These are phyloP conservation scores for Odontomyia ornata DNA, from an alignment of 2,888 invertebrate genomes.

Conservation along the genomic window DNA sequence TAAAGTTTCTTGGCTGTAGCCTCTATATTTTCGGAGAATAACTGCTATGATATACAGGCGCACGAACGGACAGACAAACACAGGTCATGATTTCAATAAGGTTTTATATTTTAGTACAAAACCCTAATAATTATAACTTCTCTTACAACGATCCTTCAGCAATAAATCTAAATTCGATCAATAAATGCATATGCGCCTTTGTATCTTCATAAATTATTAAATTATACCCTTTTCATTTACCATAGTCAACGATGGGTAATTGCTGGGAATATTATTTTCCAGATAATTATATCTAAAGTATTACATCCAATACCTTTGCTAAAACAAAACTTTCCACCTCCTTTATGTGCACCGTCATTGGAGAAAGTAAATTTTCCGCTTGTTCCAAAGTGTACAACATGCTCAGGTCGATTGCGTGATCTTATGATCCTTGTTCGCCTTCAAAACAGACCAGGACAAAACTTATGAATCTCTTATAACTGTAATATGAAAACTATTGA, in stretches of 20 bases:
- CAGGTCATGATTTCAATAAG: too few species aligned
- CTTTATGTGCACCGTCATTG: not conserved
- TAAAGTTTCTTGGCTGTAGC: too few species aligned
- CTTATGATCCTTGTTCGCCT: slow-evolving; percentile 6
- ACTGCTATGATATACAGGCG: too few species aligned
- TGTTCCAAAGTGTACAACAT: not conserved
- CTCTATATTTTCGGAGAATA: too few species aligned
- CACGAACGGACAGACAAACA: too few species aligned
- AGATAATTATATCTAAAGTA: not conserved
- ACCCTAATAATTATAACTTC: too few species aligned
- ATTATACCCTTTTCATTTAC: not conserved
- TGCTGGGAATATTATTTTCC: not conserved
- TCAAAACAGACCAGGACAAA: not conserved
- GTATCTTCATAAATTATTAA: not conserved
- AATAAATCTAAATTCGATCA: not conserved
- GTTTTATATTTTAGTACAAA: too few species aligned
- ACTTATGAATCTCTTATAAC: not conserved
- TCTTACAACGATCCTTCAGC: too few species aligned
- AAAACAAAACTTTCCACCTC: not conserved
- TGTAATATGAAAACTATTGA: slow-evolving; percentile 19
- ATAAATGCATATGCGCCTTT: not conserved
- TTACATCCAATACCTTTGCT: not conserved
- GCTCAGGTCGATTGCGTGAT: slow-evolving; percentile 14
- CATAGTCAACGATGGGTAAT: not conserved
- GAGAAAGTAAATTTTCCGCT: not conserved